Evolutionary conservation across 2,888 invertebrate genomes (phyloP).

Genomic region (Phyto melanocephala): DNA sequence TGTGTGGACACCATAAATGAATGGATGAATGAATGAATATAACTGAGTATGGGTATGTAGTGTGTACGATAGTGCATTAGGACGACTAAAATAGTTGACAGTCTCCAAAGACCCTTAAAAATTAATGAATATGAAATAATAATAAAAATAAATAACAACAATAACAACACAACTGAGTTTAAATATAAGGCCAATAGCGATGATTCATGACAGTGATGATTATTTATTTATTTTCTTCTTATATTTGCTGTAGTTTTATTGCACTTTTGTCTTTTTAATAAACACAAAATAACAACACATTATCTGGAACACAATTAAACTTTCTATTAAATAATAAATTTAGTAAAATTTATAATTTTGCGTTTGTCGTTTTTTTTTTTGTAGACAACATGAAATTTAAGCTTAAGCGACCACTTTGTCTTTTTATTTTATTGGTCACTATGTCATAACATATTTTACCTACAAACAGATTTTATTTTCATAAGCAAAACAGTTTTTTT

Average conservation of each 20-base stretch:
- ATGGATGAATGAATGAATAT: neutral
- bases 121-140: neutral
- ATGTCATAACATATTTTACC: neutral
- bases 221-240: constrained; percentile 2
- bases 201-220: constrained; percentile 39
- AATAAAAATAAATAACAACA: neutral
- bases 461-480: neutral
- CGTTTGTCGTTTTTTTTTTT: neutral
- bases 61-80: neutral
- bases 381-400: neutral
- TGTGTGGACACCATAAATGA: neutral
- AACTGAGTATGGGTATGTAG: neutral
- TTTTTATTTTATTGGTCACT: neutral
- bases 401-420: constrained; percentile 1
- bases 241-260: constrained; percentile 13
- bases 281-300: neutral
- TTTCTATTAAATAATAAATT: neutral
- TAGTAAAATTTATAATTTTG: too few relatives aligned
- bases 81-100: constrained; percentile 3
- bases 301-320: constrained; percentile 10
- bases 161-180: neutral
- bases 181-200: constrained; percentile 23
- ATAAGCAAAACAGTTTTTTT: neutral
- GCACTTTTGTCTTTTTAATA: neutral
- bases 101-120: constrained; percentile 29